A percentile compares a stretch with the other conserved stretches of the same genome.
Conservation (phyloP, 2,113 vertebrate species). For the Cochlearius cochlearius region DNA sequence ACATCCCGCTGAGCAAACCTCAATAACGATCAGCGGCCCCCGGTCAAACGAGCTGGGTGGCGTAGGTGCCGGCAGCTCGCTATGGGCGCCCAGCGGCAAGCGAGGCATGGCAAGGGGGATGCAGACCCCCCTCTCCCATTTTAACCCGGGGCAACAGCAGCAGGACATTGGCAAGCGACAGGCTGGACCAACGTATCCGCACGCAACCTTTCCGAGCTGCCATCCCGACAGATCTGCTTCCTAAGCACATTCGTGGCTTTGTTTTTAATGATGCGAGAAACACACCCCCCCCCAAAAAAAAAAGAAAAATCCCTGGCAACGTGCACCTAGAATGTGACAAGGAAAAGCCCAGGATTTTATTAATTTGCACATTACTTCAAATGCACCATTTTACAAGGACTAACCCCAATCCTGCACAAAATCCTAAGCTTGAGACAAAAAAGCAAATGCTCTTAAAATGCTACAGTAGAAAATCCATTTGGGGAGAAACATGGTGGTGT, state of each 20-base stretch:
- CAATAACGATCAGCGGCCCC: not conserved
- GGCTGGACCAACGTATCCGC: not conserved
- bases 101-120: not conserved
- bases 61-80: not conserved
- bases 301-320: not conserved
- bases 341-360: constrained; percentile 29
- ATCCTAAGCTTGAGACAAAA: constrained; percentile 64
- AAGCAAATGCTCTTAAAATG: constrained; percentile 34
- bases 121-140: not conserved
- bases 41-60: not conserved
- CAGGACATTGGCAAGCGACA: not conserved
- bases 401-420: constrained; percentile 57
- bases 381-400: constrained; percentile 4
- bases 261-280: constrained; percentile 4
- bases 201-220: not conserved
- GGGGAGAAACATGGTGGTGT: not conserved
- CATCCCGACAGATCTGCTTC: not conserved
- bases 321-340: not conserved
- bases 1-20: not conserved
- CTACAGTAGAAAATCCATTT: not conserved
- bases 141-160: not conserved
- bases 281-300: not conserved
- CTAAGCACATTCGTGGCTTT: not conserved
- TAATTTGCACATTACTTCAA: constrained; percentile 35
- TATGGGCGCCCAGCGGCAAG: accelerated